phyloP scores from a whole-genome alignment of 2,113 vertebrate genomes.

The Procavia capensis region DNA sequence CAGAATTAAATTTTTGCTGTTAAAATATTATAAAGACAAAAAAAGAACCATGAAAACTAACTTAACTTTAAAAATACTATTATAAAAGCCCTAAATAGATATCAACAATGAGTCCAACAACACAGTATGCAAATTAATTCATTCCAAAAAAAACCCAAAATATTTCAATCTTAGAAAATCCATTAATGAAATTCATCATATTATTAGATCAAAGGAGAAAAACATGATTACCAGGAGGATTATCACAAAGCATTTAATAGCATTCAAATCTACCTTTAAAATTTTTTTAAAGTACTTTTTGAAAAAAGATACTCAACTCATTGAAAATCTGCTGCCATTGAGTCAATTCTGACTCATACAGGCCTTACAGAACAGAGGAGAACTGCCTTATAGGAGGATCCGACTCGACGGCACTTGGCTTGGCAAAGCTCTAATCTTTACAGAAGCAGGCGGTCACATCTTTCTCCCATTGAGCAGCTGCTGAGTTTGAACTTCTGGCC shows the following conservation, averaged over 20 bases:
- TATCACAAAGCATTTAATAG: constrained; percentile 51
- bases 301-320: not conserved
- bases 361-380: not conserved
- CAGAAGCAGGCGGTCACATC: not conserved
- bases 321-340: not conserved
- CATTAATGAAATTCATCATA: constrained; percentile 68
- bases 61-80: constrained; percentile 57
- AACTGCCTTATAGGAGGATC: not conserved
- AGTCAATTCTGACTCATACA: not conserved
- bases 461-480: not conserved
- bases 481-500: not conserved
- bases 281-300: not conserved
- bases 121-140: constrained; percentile 53
- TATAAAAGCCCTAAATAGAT: constrained; percentile 56
- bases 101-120: constrained; percentile 28
- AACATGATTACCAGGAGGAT: constrained; percentile 50
- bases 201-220: constrained; percentile 69
- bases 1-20: constrained; percentile 56
- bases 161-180: constrained; percentile 69
- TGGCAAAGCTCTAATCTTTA: not conserved
- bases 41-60: constrained; percentile 36
- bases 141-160: constrained; percentile 60
- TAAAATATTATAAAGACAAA: constrained; percentile 46
- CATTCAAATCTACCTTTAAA: constrained; percentile 47
- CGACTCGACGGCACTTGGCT: no score